Percentiles rank a stretch among this genome's conserved stretches.
phyloP scores from a whole-genome alignment of 1,140 invertebrate genomes.

The Heterodera schachtii region DNA sequence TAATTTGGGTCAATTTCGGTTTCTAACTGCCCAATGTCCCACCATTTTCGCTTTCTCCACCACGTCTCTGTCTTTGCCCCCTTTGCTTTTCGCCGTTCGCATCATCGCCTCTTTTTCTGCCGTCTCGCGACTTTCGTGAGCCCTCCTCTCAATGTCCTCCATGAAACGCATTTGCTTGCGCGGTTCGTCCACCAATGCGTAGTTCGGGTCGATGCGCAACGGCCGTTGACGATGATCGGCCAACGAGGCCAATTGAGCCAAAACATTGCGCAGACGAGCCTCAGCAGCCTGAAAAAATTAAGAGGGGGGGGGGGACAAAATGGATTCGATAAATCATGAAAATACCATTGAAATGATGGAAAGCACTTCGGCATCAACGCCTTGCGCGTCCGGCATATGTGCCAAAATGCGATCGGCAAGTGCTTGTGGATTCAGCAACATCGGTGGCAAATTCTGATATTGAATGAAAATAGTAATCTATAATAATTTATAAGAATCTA shows the following conservation, averaged over 20 bases:
- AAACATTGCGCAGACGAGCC: slow-evolving; percentile 25
- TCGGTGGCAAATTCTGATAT: slow-evolving; percentile 39
- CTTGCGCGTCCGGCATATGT: slow-evolving; percentile 44
- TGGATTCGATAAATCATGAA: background rate
- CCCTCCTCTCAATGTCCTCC: slow-evolving; percentile 43
- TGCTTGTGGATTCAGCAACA: slow-evolving; percentile 41
- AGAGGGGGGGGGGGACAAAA: background rate
- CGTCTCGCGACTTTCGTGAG: slow-evolving; percentile 34
- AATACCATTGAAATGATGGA: slow-evolving; percentile 38
- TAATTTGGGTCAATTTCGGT: background rate
- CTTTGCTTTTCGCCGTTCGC: slow-evolving; percentile 43
- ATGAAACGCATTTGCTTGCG: slow-evolving; percentile 49
- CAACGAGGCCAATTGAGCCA: slow-evolving; percentile 31
- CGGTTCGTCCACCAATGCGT: slow-evolving; percentile 48
- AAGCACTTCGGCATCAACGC: slow-evolving; percentile 47
- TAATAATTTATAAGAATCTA: background rate
- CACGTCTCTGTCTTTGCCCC: slow-evolving; percentile 47
- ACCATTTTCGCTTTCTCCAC: slow-evolving; percentile 52
- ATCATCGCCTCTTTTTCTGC: slow-evolving; percentile 45
- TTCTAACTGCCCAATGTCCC: background rate
- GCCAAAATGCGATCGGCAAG: slow-evolving; percentile 32
- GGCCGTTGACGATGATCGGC: slow-evolving; percentile 51
- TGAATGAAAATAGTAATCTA: background rate
- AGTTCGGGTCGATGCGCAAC: slow-evolving; percentile 46
- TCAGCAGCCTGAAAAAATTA: slow-evolving; percentile 34